Percentiles rank a stretch among this genome's conserved stretches.
Evolutionary conservation across 2,797 vertebrate genomes (phyloP).

Genomic region (Decapterus maruadsi): DNA sequence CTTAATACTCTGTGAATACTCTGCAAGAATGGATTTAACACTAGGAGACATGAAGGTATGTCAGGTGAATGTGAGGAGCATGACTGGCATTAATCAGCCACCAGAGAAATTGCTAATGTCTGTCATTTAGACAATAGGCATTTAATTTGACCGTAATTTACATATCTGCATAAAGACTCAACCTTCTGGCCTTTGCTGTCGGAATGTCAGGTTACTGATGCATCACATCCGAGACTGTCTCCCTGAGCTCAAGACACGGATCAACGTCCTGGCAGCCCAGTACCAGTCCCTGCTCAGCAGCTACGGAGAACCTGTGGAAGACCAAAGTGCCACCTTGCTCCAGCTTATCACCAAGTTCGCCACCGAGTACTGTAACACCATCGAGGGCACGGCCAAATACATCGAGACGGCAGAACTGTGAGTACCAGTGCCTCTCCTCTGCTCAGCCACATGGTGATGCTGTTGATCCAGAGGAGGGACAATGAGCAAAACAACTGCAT

Average conservation of each 20-base stretch:
- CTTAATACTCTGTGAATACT: too few species aligned
- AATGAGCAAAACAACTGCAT: constrained; percentile 59
- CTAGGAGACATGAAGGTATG: neutral
- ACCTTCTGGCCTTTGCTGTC: constrained; percentile 50
- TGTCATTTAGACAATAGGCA: constrained; percentile 7
- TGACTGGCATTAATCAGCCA: constrained; percentile 2
- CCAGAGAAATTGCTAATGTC: constrained; percentile 17
- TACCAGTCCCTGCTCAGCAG: constrained; percentile 98
- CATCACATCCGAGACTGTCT: constrained; percentile 99
- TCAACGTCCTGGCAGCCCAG: constrained; percentile 97
- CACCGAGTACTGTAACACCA: constrained; percentile 99
- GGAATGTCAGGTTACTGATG: constrained; percentile 91
- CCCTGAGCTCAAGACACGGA: constrained; percentile 97
- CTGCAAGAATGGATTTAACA: neutral
- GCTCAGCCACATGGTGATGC: constrained; percentile 68
- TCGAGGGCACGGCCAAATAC: constrained; percentile 99
- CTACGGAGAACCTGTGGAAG: constrained; percentile 97
- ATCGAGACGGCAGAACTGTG: constrained; percentile 98
- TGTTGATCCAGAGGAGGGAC: constrained; percentile 46
- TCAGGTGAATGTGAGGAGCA: neutral
- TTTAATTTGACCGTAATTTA: neutral
- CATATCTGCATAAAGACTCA: constrained; percentile 13
- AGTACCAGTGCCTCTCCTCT: constrained; percentile 70
- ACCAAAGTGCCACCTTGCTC: constrained; percentile 96
- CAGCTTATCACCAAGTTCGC: constrained; percentile 99